Percentiles rank a stretch among this genome's conserved stretches.
phyloP scores from a whole-genome alignment of 2,888 invertebrate species.

The Cryptosula pallasiana region DNA sequence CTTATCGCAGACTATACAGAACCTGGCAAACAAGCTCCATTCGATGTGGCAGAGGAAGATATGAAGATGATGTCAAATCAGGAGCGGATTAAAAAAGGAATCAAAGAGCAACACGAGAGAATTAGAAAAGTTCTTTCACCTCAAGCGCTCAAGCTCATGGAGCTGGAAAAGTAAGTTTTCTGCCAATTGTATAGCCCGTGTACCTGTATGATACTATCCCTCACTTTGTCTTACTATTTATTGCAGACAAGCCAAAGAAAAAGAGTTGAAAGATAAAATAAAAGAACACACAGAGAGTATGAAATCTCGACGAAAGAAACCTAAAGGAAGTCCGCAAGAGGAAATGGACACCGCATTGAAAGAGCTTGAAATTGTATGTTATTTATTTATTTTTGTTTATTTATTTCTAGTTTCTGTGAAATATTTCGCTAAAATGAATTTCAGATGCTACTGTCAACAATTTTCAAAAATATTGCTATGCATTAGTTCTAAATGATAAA shows the following conservation, averaged over 20 bases:
- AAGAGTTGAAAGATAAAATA: constrained; percentile 43
- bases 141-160: constrained; percentile 36
- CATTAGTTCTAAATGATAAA: no score
- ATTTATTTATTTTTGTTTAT: neutral
- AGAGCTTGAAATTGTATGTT: constrained; percentile 46
- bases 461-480: no score
- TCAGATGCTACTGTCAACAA: no score
- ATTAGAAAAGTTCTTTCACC: constrained; percentile 40
- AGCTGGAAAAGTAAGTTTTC: constrained; percentile 47
- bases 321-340: constrained; percentile 45
- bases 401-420: no score
- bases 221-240: neutral
- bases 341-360: constrained; percentile 46
- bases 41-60: constrained; percentile 42
- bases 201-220: no score
- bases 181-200: no score
- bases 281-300: constrained; percentile 44
- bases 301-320: constrained; percentile 42
- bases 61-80: constrained; percentile 45
- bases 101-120: constrained; percentile 41
- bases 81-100: constrained; percentile 45
- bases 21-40: constrained; percentile 45
- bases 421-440: no score
- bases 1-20: constrained; percentile 40
- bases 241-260: constrained; percentile 37